phyloP scores from a whole-genome alignment of 1,140 invertebrate genomes.

The Nixonia krombeini region DNA sequence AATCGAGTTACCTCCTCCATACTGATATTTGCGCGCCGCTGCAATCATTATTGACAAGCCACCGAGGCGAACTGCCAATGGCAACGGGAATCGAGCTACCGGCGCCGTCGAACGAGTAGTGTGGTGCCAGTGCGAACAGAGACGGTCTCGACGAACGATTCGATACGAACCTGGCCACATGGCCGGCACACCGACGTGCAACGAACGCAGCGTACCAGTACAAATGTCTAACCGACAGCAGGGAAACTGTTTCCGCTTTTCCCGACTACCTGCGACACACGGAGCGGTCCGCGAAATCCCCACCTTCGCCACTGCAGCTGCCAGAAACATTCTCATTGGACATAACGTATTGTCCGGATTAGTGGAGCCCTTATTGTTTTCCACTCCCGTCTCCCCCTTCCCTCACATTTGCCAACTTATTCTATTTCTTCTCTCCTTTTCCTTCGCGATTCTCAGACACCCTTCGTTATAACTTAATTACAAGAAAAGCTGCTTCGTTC shows the following conservation, averaged over 20 bases:
- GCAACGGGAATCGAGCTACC: constrained; percentile 16
- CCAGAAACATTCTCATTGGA: constrained; percentile 66
- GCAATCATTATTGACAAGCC: constrained; percentile 62
- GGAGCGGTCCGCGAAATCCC: neutral
- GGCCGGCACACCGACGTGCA: neutral
- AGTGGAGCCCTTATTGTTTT: constrained; percentile 69
- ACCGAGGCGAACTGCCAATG: constrained; percentile 26
- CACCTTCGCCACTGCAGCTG: constrained; percentile 37
- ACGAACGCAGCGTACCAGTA: constrained; percentile 22
- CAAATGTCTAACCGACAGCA: constrained; percentile 27
- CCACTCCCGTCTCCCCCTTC: constrained; percentile 60
- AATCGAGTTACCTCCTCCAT: constrained; percentile 62
- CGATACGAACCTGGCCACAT: constrained; percentile 35
- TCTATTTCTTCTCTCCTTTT: constrained; percentile 18
- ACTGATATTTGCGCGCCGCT: constrained; percentile 62
- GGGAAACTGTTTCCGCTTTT: constrained; percentile 31
- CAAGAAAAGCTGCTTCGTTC: constrained; percentile 64
- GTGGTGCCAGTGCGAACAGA: constrained; percentile 10
- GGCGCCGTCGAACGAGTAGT: too few relatives aligned
- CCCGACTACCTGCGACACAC: constrained; percentile 22
- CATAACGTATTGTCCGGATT: constrained; percentile 70
- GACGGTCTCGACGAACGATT: constrained; percentile 23
- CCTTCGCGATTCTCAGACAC: constrained; percentile 15
- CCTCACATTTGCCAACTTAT: too few relatives aligned
- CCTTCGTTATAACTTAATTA: constrained; percentile 71